A percentile compares a stretch with the other conserved stretches of the same genome.
These are phyloP conservation scores for Sinohyriopsis cumingii DNA, from an alignment of 2,888 invertebrate species.

Conservation along the genomic window DNA sequence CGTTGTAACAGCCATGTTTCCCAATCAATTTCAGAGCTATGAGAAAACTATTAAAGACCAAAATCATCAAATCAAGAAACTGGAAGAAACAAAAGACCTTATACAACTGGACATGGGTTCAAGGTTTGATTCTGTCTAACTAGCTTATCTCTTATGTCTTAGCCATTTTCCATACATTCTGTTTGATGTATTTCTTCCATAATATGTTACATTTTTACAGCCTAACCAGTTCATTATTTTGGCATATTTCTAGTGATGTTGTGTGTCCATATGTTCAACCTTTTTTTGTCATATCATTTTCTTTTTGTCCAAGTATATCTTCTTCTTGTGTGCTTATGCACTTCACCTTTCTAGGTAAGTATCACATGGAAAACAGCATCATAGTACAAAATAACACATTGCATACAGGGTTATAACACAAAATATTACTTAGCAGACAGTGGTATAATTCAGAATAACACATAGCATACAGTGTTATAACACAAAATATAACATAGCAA, in stretches of 20 bases:
- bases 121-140: constrained; percentile 39
- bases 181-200: background rate
- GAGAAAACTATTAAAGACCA: constrained; percentile 57
- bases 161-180: background rate
- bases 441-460: too few species aligned
- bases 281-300: background rate
- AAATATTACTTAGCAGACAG: too few species aligned
- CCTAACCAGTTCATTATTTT: background rate
- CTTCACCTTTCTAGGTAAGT: too few species aligned
- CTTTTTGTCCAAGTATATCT: too few species aligned
- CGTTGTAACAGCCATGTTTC: too few species aligned
- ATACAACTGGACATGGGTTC: constrained; percentile 54
- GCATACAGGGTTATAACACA: too few species aligned
- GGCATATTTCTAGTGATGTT: background rate
- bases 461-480: too few species aligned
- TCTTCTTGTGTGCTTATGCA: too few species aligned
- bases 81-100: constrained; percentile 58
- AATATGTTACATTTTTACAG: background rate
- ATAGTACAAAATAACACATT: too few species aligned
- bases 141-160: background rate
- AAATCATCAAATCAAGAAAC: constrained; percentile 47
- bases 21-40: constrained; percentile 48
- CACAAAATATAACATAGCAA: too few species aligned
- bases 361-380: too few species aligned
- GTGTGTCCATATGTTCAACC: background rate